Evolutionary conservation across 2,113 vertebrate species (phyloP).

Genomic region (Noturus placidus): DNA sequence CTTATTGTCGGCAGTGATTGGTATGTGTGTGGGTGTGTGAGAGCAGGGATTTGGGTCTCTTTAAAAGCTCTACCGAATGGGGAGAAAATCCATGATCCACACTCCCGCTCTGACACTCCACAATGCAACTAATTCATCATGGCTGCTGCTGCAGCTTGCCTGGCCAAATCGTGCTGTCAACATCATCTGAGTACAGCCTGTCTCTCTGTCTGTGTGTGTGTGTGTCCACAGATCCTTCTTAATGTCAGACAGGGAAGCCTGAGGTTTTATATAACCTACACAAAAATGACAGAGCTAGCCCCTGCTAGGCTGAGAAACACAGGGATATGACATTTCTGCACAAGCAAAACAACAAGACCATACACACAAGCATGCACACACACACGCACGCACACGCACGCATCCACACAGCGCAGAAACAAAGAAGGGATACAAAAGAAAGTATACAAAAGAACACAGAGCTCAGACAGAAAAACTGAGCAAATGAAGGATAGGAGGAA

Average conservation of each 20-base stretch:
- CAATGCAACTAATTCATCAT: slow-evolving; percentile 43
- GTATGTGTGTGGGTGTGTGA: slow-evolving; percentile 24
- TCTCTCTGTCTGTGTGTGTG: neutral
- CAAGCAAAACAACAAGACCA: slow-evolving; percentile 9
- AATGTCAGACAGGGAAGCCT: slow-evolving; percentile 36
- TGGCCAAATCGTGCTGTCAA: slow-evolving; percentile 19
- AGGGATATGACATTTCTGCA: slow-evolving; percentile 40
- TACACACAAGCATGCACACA: neutral
- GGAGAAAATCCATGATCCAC: slow-evolving; percentile 26
- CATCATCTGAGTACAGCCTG: slow-evolving; percentile 27
- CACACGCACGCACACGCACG: neutral
- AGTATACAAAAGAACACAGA: slow-evolving; percentile 1
- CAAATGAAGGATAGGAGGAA: slow-evolving; percentile 28
- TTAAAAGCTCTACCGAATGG: slow-evolving; percentile 16
- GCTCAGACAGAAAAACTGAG: neutral
- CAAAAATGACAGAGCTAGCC: slow-evolving; percentile 39
- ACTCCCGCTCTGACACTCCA: slow-evolving; percentile 13
- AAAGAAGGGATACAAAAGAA: neutral
- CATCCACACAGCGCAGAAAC: neutral
- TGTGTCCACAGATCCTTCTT: slow-evolving; percentile 25
- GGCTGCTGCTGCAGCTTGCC: slow-evolving; percentile 26
- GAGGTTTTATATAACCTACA: slow-evolving; percentile 43
- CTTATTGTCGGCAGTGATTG: slow-evolving; percentile 3
- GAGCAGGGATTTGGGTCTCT: slow-evolving; percentile 17
- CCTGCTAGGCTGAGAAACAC: slow-evolving; percentile 31